These are phyloP conservation scores for Platynereis dumerilii DNA, from an alignment of 2,888 invertebrate species.

Conservation along the genomic window DNA sequence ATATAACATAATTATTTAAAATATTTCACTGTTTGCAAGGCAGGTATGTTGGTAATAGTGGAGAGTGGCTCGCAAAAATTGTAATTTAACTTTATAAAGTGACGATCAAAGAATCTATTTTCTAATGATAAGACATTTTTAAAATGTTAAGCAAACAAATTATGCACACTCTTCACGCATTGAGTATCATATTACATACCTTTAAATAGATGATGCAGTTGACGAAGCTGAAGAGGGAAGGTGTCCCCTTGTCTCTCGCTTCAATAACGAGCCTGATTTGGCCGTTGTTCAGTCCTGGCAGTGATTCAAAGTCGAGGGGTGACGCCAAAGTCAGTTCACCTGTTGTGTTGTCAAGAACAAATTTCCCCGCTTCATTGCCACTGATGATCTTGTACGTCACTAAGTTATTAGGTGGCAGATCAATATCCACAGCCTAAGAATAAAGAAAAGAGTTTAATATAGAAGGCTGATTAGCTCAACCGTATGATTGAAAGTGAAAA, in stretches of 20 bases:
- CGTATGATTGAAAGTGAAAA: background rate
- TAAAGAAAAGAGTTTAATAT: conserved; percentile 6
- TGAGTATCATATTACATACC: no score
- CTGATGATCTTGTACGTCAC: conserved; percentile 48
- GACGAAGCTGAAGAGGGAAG: conserved; percentile 42
- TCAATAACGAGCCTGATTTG: conserved; percentile 36
- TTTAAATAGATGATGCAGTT: conserved; percentile 68
- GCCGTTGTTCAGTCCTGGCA: conserved; percentile 43
- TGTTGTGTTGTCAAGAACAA: conserved; percentile 72
- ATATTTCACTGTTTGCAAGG: no score
- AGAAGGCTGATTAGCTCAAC: background rate
- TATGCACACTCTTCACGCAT: no score
- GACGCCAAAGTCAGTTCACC: conserved; percentile 65
- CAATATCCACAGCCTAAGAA: conserved; percentile 75
- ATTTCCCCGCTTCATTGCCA: conserved; percentile 53
- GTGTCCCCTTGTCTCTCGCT: conserved; percentile 53
- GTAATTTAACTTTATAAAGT: no score
- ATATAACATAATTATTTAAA: no score
- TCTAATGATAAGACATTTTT: no score
- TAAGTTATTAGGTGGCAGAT: conserved; percentile 67
- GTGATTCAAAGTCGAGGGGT: conserved; percentile 54
- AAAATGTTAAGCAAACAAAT: no score
- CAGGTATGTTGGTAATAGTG: no score
- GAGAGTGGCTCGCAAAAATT: no score
- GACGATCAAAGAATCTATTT: no score